Evolutionary conservation across 2,797 vertebrate genomes (phyloP), one percentile per base, ranked within the genome.

Genomic region (Poecile montanus): DNA sequence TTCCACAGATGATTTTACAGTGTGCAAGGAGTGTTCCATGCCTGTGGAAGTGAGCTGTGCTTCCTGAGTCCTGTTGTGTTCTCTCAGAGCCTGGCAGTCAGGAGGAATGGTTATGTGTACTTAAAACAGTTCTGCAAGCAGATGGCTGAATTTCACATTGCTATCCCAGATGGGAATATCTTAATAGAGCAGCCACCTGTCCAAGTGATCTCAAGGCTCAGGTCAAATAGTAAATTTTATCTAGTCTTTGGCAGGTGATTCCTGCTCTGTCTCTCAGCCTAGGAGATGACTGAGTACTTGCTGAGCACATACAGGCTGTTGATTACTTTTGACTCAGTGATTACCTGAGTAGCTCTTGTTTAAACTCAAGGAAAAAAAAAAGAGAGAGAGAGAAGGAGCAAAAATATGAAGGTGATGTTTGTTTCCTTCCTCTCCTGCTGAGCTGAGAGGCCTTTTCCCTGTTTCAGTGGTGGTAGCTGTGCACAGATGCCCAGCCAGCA

Each of bases 181-280:
- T 93, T 88, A 84, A 94, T 71, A 90, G 90, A 94, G 85, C 85
- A 93, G 94, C 94, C 93, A 95, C 92, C 95, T 97, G 95, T 81
- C 96, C 94, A 93, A 86, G 74, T 88, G 94, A 76, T 90, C 94
- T 83, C 68, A 82, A 94, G 61, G 82, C 92, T 94, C 88, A 93
- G 86, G 95, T 95, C 70, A 97, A 92, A 87, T 5, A 93, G 80
- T 88, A 78, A 80, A 93, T 94, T 87, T 85, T 91, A 83, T 91
- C 93, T 47, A 27, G 89, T 79, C 66, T 36, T 79, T 94, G 80
- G 66, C 77, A 75, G 85, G 88, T 90, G 92, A 73, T 89, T 93
- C 61, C 42, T 92, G 58, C 61, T 40, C 38, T 82, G 56, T 93
- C 85, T 92, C 67, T 29, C 80, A 85, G 48, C 32, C 23, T 50